Base-by-base conservation (phyloP, 2,797 vertebrate species). In the Crenuchus spilurus region DNA sequence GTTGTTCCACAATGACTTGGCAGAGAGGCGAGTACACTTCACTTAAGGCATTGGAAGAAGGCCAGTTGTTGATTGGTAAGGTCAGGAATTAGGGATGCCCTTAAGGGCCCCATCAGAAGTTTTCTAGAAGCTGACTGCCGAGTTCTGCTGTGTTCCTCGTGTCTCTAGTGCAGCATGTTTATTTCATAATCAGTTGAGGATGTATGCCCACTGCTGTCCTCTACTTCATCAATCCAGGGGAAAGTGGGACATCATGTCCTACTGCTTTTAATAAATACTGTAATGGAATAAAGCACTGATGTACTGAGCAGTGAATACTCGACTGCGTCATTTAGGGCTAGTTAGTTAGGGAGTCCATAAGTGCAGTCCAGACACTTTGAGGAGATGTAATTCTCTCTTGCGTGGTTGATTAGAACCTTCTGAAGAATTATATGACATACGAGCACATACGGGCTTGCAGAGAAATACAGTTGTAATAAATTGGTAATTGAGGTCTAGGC, bases 181-280 rank as follows among this genome's bases (percentile, higher is more conserved):
- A 73, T 60, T 75, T 51, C 26, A 16, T 60, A 72, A 78, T 62
- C 63, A 46, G 57, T 37, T 33, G 42, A 20, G 41, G 68, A 52
- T 41, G 30, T 69, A 51, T 65, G 28, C 44, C 55, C 33, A 31
- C 11, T 69, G 60, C 51, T 77, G 26, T 57, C 55, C 72, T 33
- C 22, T 20, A 11, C 44, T 72, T 54, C 37, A 74, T 80, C 68
- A 68, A 54, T 71, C 66, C 42, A 26, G 14, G 54, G 58, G 63
- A 80, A 80, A 57, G 35, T 75, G 57, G 48, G 70, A 74, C 78
- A 80, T 42, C n/a, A 31, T 80, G 51, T 28, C 70, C 64, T 46
- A 80, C 72, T 35, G 80, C 24, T 37, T 72, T 52, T 80, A 52
- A 74, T 68, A 63, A 48, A 77, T 41, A 33, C n/a, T 49, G 63